Evolutionary conservation across 2,888 invertebrate genomes (phyloP), one percentile per base, ranked within the genome.

Genomic region (Allolobophora icterica): DNA sequence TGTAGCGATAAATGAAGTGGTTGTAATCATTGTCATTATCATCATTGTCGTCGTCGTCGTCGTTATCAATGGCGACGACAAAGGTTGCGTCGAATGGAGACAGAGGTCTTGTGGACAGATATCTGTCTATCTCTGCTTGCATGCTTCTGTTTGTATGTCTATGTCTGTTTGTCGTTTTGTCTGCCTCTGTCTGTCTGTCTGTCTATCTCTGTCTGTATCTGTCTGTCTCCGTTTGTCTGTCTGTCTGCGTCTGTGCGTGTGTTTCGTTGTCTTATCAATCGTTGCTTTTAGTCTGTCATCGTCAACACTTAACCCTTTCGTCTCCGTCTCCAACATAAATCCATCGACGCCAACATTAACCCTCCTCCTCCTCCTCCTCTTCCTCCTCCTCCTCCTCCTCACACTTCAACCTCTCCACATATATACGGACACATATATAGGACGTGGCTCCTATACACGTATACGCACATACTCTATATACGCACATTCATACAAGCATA

Each of bases 221-320:
- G n/a, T 71, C 71, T 71, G n/a, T 71, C 71, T 71, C 8, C 17
- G 71, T 13, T 0, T n/a, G n/a, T 71, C n/a, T 71, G 52, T 8
- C 71, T 71, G 33, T 84, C 34, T 33, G 84, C 33, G 33, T 33
- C 33, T 35, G 11, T 71, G 8, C 8, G 71, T 71, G 2, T 71
- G 71, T 71, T n/a, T 71, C 87, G 34, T 87, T 87, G 35, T 38
- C 87, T 87, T 87, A 87, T 87, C 87, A 35, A 87, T 35, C 24
- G 34, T 52, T 34, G 87, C 87, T 87, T 34, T 87, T 19, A 0
- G 35, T 87, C 87, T 38, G 34, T 87, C 87, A 35, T 87, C 87
- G 87, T 38, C 87, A 34, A 87, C 87, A 87, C 87, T 87, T 87
- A 87, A 87, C 87, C 87, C 87, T 87, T 87, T 87, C 87, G 52